phyloP scores from a whole-genome alignment of 1,140 invertebrate species.

The Zaprionus ornatus region DNA sequence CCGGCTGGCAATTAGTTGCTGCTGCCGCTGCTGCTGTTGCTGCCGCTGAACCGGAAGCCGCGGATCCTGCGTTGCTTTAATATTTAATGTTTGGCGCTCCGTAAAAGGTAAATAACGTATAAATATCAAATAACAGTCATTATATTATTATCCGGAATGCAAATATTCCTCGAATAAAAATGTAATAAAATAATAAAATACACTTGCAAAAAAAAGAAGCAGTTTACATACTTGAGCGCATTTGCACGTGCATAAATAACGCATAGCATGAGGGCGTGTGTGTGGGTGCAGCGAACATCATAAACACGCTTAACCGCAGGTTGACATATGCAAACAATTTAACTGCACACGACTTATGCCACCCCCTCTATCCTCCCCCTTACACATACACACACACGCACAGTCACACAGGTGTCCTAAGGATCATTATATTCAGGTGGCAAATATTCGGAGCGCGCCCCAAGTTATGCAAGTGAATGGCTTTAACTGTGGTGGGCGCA shows the following conservation, averaged over 20 bases:
- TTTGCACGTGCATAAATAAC: background rate
- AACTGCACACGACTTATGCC: constrained; percentile 10
- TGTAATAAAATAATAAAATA: background rate
- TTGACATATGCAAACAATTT: constrained; percentile 59
- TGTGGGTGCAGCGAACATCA: constrained; percentile 31
- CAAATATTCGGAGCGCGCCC: constrained; percentile 30
- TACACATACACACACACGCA: background rate
- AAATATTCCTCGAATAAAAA: constrained; percentile 1
- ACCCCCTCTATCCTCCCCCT: background rate
- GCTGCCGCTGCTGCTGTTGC: constrained; percentile 1
- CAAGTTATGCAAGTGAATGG: constrained; percentile 30
- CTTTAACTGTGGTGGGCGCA: constrained; percentile 9
- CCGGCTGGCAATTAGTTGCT: constrained; percentile 41
- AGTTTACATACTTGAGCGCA: background rate
- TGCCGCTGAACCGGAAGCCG: constrained; percentile 5
- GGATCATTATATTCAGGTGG: constrained; percentile 2
- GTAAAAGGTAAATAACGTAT: background rate
- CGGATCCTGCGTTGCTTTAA: constrained; percentile 8
- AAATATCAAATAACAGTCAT: background rate
- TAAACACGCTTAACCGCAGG: constrained; percentile 63
- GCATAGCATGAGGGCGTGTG: background rate
- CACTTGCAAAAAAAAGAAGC: background rate
- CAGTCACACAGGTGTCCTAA: background rate
- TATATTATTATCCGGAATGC: background rate
- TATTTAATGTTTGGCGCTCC: background rate